Conservation (phyloP, 2,113 vertebrate species). For the Oophaga pumilio region DNA sequence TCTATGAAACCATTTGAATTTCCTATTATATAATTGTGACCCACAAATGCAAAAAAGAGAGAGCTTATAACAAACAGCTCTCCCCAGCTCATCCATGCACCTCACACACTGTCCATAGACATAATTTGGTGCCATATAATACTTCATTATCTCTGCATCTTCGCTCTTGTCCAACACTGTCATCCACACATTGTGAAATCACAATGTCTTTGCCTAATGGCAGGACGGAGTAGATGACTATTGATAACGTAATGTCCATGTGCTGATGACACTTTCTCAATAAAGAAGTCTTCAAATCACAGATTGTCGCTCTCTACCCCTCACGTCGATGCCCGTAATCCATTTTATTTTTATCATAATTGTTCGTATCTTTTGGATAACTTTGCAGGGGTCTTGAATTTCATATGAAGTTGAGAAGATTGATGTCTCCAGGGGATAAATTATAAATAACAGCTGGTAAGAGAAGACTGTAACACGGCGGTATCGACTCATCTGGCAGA, state of each 20-base stretch:
- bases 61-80: too few species aligned
- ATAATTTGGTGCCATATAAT: too few species aligned
- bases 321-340: not conserved
- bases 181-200: too few species aligned
- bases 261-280: not conserved
- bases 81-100: too few species aligned
- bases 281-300: not conserved
- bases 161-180: too few species aligned
- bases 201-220: too few species aligned
- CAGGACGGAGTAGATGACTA: not conserved
- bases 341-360: constrained; percentile 30
- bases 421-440: not conserved
- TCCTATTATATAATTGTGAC: too few species aligned
- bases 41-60: too few species aligned
- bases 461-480: not conserved
- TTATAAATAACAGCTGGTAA: constrained; percentile 21
- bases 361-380: not conserved
- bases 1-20: too few species aligned
- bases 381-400: not conserved
- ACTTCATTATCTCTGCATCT: too few species aligned
- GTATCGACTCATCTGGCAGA: not conserved
- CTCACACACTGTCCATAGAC: too few species aligned
- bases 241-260: not conserved
- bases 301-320: not conserved
- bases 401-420: constrained; percentile 12